Evolutionary conservation across 2,888 invertebrate species (phyloP), one percentile per base, ranked within the genome.

Genomic region (Phortica magna): DNA sequence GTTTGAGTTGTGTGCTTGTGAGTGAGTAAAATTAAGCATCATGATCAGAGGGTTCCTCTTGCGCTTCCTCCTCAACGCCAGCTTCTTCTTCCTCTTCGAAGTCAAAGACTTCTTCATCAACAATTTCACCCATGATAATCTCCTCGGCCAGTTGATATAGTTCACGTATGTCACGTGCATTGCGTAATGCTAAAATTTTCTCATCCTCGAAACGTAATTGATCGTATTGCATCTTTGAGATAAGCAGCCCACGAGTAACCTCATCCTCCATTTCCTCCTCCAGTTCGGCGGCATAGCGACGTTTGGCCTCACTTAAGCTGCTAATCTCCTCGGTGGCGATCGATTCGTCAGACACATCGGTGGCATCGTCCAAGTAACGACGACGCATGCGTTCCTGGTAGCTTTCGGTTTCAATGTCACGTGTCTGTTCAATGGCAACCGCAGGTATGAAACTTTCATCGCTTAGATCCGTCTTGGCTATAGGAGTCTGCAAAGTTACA

Each of bases 91-190:
- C 81, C 17, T 19, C 59, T 4, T 75, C 79, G 1, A 81, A 80
- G 4, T 79, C 83, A 5, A 68, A 76, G 22, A 78, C 74, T 41
- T 80, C 79, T 7, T 83, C 87, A 1, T 80, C 82, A 9, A 84
- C 14, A 5, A 79, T 71, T 57, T 90, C 89, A 7, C 94, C 94
- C 72, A 93, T 93, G 41, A 95, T 94, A 80, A 95, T 90, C 83
- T 93, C 92, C 81, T 94, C 94, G 0, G 95, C 94, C 78, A 94
- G 89, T 17, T 89, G 88, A 84, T 95, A 94, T 83, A 95, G 92
- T 83, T 94, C 94, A 43, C 93, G 93, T 76, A 95, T 94, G 61
- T 93, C 93, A 94, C 94, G 88, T 31, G 93, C 93, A 75, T 92
- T 91, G 67, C 92, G 91, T 39, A 95, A 88, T 73, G 92, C 89